Conservation (phyloP, 2,113 vertebrate genomes). For the Cinclus mexicanus region DNA sequence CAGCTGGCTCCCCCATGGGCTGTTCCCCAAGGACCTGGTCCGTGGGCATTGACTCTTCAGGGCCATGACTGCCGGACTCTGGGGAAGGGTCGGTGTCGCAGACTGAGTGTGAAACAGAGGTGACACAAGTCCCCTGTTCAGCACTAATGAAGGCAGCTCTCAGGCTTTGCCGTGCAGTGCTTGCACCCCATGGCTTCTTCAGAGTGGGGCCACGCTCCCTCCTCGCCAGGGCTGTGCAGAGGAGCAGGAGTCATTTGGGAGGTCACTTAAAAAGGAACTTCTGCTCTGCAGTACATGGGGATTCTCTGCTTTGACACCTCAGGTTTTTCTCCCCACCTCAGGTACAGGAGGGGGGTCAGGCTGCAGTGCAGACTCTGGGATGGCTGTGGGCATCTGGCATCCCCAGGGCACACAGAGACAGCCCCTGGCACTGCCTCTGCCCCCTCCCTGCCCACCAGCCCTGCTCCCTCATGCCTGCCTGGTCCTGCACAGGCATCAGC, state of each 20-base stretch:
- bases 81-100: background rate
- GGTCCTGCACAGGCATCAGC: background rate
- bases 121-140: background rate
- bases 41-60: background rate
- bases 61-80: background rate
- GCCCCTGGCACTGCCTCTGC: background rate
- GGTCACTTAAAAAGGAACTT: background rate
- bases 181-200: background rate
- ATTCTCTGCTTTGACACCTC: background rate
- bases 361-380: background rate
- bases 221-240: background rate
- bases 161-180: accelerated
- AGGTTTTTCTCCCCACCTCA: background rate
- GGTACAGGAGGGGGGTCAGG: accelerated
- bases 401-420: accelerated
- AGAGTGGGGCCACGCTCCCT: accelerated
- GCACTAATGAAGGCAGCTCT: background rate
- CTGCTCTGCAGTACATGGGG: background rate
- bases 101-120: background rate
- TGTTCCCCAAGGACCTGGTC: background rate
- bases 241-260: background rate
- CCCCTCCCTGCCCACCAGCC: background rate
- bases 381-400: background rate
- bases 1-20: background rate
- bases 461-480: accelerated